Conservation (phyloP, 1,140 invertebrate species). For the Amyelois transitella region DNA sequence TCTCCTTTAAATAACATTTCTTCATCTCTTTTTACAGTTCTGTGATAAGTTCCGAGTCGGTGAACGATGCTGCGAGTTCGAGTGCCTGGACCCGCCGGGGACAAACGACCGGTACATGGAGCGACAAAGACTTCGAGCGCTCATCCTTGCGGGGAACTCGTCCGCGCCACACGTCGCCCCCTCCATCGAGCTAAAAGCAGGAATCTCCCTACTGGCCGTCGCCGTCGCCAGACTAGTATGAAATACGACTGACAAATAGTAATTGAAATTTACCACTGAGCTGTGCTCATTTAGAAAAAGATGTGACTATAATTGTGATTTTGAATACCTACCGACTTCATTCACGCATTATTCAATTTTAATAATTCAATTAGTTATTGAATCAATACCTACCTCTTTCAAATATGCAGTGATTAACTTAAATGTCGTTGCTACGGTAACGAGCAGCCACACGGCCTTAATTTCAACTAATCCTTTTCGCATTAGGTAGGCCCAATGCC, state of each 20-base stretch:
- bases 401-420: neutral
- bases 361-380: neutral
- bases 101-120: slow-evolving; percentile 76
- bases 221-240: slow-evolving; percentile 54
- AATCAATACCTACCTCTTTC: neutral
- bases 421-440: neutral
- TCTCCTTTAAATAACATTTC: neutral
- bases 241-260: slow-evolving; percentile 15
- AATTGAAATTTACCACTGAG: neutral
- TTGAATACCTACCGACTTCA: neutral
- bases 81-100: slow-evolving; percentile 82
- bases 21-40: slow-evolving; percentile 73
- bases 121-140: slow-evolving; percentile 72
- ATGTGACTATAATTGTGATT: neutral
- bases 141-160: slow-evolving; percentile 76
- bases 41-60: slow-evolving; percentile 85
- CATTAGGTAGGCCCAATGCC: neutral
- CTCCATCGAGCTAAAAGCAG: slow-evolving; percentile 36
- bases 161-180: slow-evolving; percentile 54
- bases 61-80: slow-evolving; percentile 84
- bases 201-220: slow-evolving; percentile 47
- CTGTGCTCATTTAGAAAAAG: neutral
- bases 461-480: neutral
- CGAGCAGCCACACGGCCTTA: neutral
- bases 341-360: neutral